Percentiles rank a stretch among this genome's conserved stretches.
Evolutionary conservation across 2,888 invertebrate species (phyloP).

Genomic region (Lacanobia oleracea): DNA sequence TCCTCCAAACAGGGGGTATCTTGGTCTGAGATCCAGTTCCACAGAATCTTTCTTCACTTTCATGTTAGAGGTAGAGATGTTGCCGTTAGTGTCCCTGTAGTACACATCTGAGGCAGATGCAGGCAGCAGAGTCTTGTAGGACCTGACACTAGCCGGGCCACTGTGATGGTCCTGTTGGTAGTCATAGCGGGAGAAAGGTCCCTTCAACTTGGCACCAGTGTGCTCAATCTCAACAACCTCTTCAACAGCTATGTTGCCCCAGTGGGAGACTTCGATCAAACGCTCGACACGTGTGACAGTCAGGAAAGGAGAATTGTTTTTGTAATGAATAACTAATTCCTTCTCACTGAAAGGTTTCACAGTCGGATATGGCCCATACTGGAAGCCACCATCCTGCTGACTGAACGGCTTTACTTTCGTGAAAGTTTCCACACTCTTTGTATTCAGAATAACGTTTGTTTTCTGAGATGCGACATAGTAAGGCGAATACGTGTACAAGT

Average conservation of each 20-base stretch:
- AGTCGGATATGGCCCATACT: constrained; percentile 97
- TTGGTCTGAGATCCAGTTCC: constrained; percentile 98
- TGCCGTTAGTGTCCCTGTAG: constrained; percentile 99
- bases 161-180: constrained; percentile 98
- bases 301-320: constrained; percentile 98
- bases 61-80: constrained; percentile 99
- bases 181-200: constrained; percentile 99
- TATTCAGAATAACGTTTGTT: constrained; percentile 94
- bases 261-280: constrained; percentile 98
- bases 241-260: constrained; percentile 99
- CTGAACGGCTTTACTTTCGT: constrained; percentile 95
- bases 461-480: constrained; percentile 95
- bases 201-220: constrained; percentile 97
- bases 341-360: constrained; percentile 91
- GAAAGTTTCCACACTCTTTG: constrained; percentile 95
- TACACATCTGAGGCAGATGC: constrained; percentile 98
- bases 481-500: constrained; percentile 95
- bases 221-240: constrained; percentile 98
- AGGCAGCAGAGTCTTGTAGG: constrained; percentile 96
- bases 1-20: constrained; percentile 99
- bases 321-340: constrained; percentile 96
- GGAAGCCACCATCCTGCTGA: constrained; percentile 94
- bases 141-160: constrained; percentile 96
- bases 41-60: constrained; percentile 97
- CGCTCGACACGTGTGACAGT: constrained; percentile 97